phyloP scores from a whole-genome alignment of 2,888 invertebrate genomes.

The Nysson spinosus region DNA sequence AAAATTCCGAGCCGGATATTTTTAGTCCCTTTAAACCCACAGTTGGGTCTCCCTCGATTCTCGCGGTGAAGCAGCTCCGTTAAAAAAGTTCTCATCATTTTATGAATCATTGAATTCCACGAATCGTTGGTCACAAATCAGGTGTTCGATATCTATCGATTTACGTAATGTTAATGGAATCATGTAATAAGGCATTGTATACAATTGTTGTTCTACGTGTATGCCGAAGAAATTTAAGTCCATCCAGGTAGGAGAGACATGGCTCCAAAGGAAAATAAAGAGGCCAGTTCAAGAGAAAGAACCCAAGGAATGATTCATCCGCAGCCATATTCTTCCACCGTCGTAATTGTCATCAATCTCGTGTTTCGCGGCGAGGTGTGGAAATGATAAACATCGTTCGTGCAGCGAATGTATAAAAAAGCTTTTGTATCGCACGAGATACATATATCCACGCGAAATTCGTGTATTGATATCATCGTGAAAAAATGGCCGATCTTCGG shows the following conservation, averaged over 20 bases:
- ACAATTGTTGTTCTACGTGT: conserved; percentile 25
- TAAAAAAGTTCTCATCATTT: too few species aligned
- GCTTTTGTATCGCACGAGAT: neutral
- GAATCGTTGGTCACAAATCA: too few species aligned
- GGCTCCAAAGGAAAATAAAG: conserved; percentile 49
- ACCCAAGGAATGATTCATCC: conserved; percentile 51
- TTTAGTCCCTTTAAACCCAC: too few species aligned
- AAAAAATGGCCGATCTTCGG: too few species aligned
- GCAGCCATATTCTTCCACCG: conserved; percentile 30
- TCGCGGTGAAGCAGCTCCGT: too few species aligned
- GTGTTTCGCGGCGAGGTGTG: conserved; percentile 43
- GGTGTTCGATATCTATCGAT: too few species aligned
- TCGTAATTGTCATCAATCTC: conserved; percentile 52
- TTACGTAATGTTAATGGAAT: too few species aligned
- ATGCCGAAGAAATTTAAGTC: conserved; percentile 58
- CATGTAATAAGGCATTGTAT: too few species aligned
- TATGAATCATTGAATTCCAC: too few species aligned
- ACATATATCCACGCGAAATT: neutral
- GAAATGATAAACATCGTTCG: conserved; percentile 51
- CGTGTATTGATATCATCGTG: too few species aligned
- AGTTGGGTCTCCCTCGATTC: neutral
- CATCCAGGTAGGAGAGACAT: conserved; percentile 46
- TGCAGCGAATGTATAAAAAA: conserved; percentile 47
- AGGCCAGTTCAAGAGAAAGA: conserved; percentile 44
- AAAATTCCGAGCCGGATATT: neutral